Evolutionary conservation across 1,140 invertebrate genomes (phyloP).

Genomic region (Rhopalosiphum maidis): DNA sequence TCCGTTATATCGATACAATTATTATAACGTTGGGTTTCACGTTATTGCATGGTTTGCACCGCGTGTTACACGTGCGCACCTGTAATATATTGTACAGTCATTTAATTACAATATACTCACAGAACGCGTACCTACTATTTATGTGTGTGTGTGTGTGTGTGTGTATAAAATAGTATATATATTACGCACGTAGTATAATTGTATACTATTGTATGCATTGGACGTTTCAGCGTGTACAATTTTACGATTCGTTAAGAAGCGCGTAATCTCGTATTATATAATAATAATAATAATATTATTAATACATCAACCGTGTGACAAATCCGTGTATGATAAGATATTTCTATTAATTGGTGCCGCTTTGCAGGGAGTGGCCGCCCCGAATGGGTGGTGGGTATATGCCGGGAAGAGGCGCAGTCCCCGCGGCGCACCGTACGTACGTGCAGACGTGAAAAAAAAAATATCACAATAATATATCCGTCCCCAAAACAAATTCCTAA

Average conservation of each 20-base stretch:
- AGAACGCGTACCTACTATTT: no score
- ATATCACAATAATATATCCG: background rate
- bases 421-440: background rate
- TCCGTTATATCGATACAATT: background rate
- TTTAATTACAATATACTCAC: no score
- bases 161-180: no score
- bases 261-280: no score
- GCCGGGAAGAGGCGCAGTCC: background rate
- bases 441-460: background rate
- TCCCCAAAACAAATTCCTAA: background rate
- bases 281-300: no score
- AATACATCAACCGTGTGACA: background rate
- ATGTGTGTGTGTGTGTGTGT: no score
- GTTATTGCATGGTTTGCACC: background rate
- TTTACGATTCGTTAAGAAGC: no score
- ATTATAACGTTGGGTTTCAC: background rate
- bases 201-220: no score
- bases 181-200: no score
- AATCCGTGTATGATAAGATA: background rate
- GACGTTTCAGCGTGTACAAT: no score
- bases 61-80: background rate
- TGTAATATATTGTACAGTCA: no score
- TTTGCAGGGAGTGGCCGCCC: background rate
- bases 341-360: background rate
- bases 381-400: background rate